Base-by-base conservation (phyloP, 2,797 vertebrate species). In the Sebastiscus albofasciatus region DNA sequence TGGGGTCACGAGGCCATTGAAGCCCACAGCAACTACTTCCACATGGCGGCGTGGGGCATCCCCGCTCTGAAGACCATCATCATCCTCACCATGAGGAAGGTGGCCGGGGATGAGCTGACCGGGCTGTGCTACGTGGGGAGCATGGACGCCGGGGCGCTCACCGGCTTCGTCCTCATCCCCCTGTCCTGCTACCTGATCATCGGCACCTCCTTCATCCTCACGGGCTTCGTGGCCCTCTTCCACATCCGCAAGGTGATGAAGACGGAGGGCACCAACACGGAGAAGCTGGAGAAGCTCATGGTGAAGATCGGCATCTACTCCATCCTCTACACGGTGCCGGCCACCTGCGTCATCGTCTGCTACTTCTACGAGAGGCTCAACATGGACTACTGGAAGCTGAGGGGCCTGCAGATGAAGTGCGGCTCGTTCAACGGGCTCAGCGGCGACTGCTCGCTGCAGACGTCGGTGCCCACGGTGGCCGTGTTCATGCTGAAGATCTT, bases 401-500 rank as follows among this genome's bases (percentile, higher is more conserved):
- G 96, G 75, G 98, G 98, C 0, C 86, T 96, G 75, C 97, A 98
- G 94, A 95, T 82, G 1, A 92, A 95, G 27, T 99, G 98, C 33
- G 90, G 92, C 16, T 82, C 92, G 2, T 93, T 95, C 42, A 94
- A 92, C 0, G 96, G 96, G 4, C 95, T 96, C 33, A 94, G 94
- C 22, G 94, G 95, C 1, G 92, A 97, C 96, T 99, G 99, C 93
- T 96, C 97, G 0, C 90, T 99, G 92, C 96, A 95, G 67, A 87
- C 94, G 34, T 99, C 99, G 0, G 97, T 99, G 85, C 99, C 99
- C 77, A 97, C 98, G 0, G 97, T 99, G 92, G 98, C 97, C 0
- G 95, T 99, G 83, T 99, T 99, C 90, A 99, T 99, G 97, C 96
- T 99, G 46, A 99, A 99, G 94, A 99, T 99, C 93, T 99, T 99